Evolutionary conservation across 2,113 vertebrate genomes (phyloP).

Genomic region (Lathamus discolor): DNA sequence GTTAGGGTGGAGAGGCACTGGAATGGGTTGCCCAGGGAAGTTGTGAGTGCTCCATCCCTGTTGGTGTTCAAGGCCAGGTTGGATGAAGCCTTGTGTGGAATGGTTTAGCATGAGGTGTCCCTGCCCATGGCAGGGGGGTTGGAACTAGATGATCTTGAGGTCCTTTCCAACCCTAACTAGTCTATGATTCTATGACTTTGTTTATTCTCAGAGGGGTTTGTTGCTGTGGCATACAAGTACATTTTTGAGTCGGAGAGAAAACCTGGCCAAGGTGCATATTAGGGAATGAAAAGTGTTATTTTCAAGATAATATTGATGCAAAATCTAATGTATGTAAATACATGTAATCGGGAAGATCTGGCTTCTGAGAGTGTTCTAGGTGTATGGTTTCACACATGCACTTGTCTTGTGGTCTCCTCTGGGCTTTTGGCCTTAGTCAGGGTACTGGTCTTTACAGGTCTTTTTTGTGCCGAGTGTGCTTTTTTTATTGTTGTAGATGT

Average conservation of each 20-base stretch:
- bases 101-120: no score
- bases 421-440: background rate
- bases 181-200: background rate
- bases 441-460: background rate
- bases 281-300: background rate
- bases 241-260: background rate
- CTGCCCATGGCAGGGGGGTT: no score
- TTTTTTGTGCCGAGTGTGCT: background rate
- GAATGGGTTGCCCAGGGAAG: no score
- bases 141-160: no score
- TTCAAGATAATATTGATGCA: background rate
- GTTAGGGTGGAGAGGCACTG: no score
- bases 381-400: accelerated
- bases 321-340: background rate
- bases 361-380: background rate
- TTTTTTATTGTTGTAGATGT: background rate
- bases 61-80: no score
- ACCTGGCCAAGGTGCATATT: background rate
- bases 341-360: accelerated
- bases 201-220: background rate
- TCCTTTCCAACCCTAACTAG: no score
- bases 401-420: background rate
- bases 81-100: no score
- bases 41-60: no score
- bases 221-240: background rate